phyloP scores from a whole-genome alignment of 2,888 invertebrate genomes.

The Sipunculus nudus region DNA sequence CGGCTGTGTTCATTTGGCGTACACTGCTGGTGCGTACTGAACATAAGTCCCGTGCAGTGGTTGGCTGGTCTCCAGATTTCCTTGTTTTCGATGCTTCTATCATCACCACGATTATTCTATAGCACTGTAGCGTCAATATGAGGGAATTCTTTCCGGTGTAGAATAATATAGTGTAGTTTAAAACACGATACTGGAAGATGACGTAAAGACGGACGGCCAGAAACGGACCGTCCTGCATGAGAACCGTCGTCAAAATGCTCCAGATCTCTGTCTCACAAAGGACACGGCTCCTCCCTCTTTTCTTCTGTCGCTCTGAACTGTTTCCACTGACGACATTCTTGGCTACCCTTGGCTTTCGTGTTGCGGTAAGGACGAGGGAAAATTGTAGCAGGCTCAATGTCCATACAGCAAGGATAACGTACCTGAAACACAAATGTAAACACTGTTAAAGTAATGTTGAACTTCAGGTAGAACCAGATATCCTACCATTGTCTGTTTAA shows the following conservation, averaged over 20 bases:
- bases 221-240: slow-evolving; percentile 69
- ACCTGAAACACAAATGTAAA: no score
- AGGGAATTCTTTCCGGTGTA: slow-evolving; percentile 57
- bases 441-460: no score
- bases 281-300: neutral
- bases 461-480: no score
- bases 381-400: slow-evolving; percentile 63
- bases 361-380: slow-evolving; percentile 60
- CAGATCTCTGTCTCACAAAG: slow-evolving; percentile 62
- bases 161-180: slow-evolving; percentile 61
- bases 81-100: no score
- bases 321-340: neutral
- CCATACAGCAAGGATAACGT: slow-evolving; percentile 67
- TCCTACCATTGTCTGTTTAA: no score
- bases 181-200: slow-evolving; percentile 47
- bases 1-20: no score
- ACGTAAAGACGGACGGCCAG: slow-evolving; percentile 55
- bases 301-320: slow-evolving; percentile 2
- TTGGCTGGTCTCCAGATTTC: no score
- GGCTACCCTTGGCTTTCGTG: slow-evolving; percentile 50
- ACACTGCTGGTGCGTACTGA: no score
- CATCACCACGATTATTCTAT: slow-evolving; percentile 46
- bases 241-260: slow-evolving; percentile 66
- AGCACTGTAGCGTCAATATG: slow-evolving; percentile 49
- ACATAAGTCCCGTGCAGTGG: no score